Evolutionary conservation across 1,140 invertebrate species (phyloP), one percentile per base, ranked within the genome.

Genomic region (Drosophila nasuta): DNA sequence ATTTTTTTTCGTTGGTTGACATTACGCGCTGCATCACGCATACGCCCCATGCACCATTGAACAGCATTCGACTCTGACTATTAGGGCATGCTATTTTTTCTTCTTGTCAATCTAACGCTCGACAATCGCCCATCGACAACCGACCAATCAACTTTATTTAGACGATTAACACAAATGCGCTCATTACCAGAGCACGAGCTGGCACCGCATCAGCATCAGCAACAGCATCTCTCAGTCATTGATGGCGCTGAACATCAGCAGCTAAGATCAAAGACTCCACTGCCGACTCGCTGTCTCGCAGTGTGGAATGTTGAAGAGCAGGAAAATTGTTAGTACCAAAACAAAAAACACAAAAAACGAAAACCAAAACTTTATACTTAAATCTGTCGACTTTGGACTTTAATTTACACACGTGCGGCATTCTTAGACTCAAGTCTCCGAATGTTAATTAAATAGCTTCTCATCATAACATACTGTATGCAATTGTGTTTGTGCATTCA

Each of bases 101-200:
- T 25, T 25, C 20, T 25, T 25, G 3, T 25, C 8, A 56, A 56
- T 2, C 30, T 7, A 15, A 33, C 51, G 28, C 43, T 66, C 15
- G 20, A 46, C 43, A 48, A 56, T 25, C 38, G 38, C 28, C 17
- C 30, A 48, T 46, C 17, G 15, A 30, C 43, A 48, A 70, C 38
- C 17, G 59, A 64, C 35, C 72, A 62, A 57, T 69, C 72, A 63
- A 70, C 72, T 75, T 75, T 68, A 70, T 75, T 75, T 69, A 70
- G 66, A 17, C 66, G 51, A 75, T 75, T 75, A 75, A 62, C 72
- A 70, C 66, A 49, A 70, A 63, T 63, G 58, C 72, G 65, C 58
- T 75, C 72, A 75, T 69, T 70, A 63, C 43, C 66, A 25, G 65
- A 58, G 58, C 72, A 75, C 72, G 66, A 70, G 56, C 64, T 72